Conservation (phyloP, 2,113 vertebrate genomes). For the Phycodurus eques region DNA sequence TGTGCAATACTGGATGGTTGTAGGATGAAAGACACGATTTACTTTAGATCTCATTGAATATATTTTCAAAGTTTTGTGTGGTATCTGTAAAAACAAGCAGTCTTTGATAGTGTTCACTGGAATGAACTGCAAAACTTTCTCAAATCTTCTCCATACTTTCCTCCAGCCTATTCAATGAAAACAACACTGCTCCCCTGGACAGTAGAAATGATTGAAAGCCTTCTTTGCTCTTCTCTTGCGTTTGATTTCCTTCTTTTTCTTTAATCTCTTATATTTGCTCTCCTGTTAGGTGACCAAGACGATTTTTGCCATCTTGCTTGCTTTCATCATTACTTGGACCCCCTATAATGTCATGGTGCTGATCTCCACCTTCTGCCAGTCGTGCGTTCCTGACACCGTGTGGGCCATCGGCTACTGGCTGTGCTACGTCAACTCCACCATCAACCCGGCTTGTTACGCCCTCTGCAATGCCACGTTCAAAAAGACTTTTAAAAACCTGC, state of each 20-base stretch:
- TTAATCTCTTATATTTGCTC: not conserved
- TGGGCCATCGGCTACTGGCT: slow-evolving; percentile 98
- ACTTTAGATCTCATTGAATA: not conserved
- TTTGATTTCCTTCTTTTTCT: not conserved
- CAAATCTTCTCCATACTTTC: not conserved
- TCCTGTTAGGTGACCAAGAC: slow-evolving; percentile 84
- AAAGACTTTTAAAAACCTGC: slow-evolving; percentile 97
- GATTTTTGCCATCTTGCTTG: slow-evolving; percentile 95
- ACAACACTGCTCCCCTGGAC: not conserved
- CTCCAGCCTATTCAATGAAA: not conserved
- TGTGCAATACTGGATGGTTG: not conserved
- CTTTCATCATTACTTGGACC: slow-evolving; percentile 98
- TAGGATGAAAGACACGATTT: not conserved
- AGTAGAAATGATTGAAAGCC: slow-evolving; percentile 1
- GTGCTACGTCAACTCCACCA: slow-evolving; percentile 97
- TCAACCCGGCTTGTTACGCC: slow-evolving; percentile 97
- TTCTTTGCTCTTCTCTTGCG: not conserved
- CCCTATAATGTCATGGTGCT: slow-evolving; percentile 99
- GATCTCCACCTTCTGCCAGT: slow-evolving; percentile 94
- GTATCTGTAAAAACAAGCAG: not conserved
- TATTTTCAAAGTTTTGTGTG: not conserved
- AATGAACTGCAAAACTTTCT: not conserved
- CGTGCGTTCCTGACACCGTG: slow-evolving; percentile 89
- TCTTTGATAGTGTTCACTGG: not conserved
- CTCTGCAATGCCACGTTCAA: slow-evolving; percentile 99